Conservation (phyloP, 2,888 invertebrate species). For the Nasonia oneida region DNA sequence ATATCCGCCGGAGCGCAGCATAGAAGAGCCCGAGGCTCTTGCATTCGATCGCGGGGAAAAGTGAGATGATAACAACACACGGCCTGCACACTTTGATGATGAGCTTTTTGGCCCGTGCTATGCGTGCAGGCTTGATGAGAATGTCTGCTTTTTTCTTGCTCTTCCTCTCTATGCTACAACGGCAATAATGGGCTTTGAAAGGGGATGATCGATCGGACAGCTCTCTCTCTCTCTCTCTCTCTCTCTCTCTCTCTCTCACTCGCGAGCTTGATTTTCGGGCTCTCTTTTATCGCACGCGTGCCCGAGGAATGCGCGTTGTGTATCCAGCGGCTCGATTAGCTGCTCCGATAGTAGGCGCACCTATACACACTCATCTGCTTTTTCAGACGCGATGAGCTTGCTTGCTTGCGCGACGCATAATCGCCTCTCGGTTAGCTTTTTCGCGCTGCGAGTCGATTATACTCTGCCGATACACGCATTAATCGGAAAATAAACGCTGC, state of each 20-base stretch:
- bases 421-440: not conserved
- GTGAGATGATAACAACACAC: not conserved
- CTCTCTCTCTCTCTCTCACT: no score
- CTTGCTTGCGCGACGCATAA: not conserved
- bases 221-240: not conserved
- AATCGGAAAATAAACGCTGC: not conserved
- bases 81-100: conserved; percentile 42
- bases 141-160: not conserved
- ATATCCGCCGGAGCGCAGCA: conserved; percentile 55
- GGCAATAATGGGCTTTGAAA: conserved; percentile 34
- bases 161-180: not conserved
- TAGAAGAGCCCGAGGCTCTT: conserved; percentile 21
- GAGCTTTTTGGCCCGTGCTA: conserved; percentile 8
- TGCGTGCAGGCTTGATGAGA: conserved; percentile 41
- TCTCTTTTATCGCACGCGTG: conserved; percentile 2
- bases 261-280: conserved; percentile 37
- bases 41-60: conserved; percentile 11
- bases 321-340: not conserved
- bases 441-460: not conserved
- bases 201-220: conserved; percentile 51
- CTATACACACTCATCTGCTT: not conserved
- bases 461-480: not conserved
- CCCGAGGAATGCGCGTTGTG: not conserved
- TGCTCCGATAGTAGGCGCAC: not conserved
- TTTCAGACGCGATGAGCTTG: not conserved